Percentiles rank a stretch among this genome's conserved stretches.
phyloP scores from a whole-genome alignment of 1,140 invertebrate genomes.

The Ladona fulva region DNA sequence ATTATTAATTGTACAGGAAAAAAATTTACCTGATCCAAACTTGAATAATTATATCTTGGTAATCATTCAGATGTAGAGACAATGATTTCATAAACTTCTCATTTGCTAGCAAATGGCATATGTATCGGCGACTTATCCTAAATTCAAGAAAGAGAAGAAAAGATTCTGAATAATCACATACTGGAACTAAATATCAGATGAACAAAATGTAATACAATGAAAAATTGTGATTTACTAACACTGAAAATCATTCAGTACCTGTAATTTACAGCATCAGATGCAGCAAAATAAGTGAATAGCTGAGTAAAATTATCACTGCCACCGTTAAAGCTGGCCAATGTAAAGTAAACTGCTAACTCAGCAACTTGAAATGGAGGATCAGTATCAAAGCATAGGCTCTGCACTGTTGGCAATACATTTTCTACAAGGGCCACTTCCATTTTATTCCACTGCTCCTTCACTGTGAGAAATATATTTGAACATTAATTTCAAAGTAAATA shows the following conservation, averaged over 20 bases:
- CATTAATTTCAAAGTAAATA: too few species aligned
- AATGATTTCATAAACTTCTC: background rate
- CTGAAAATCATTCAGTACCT: background rate
- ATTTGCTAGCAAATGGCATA: background rate
- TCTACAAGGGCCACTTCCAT: background rate
- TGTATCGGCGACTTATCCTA: background rate
- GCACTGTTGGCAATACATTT: background rate
- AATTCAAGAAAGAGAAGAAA: background rate
- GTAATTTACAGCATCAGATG: background rate
- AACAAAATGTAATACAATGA: background rate
- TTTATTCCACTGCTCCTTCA: conserved; percentile 2
- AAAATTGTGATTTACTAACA: background rate
- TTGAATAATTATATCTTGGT: background rate
- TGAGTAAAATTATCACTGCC: background rate
- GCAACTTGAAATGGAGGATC: background rate
- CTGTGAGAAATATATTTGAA: background rate
- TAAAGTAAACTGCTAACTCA: background rate
- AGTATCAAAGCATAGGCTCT: background rate
- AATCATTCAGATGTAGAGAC: background rate
- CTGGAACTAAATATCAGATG: too few species aligned
- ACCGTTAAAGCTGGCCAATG: background rate
- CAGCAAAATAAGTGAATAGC: background rate
- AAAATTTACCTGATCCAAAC: background rate
- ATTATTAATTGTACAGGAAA: background rate
- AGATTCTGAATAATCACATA: too few species aligned